Evolutionary conservation across 2,888 invertebrate genomes (phyloP), one percentile per base, ranked within the genome.

Genomic region (Microctonus brassicae): DNA sequence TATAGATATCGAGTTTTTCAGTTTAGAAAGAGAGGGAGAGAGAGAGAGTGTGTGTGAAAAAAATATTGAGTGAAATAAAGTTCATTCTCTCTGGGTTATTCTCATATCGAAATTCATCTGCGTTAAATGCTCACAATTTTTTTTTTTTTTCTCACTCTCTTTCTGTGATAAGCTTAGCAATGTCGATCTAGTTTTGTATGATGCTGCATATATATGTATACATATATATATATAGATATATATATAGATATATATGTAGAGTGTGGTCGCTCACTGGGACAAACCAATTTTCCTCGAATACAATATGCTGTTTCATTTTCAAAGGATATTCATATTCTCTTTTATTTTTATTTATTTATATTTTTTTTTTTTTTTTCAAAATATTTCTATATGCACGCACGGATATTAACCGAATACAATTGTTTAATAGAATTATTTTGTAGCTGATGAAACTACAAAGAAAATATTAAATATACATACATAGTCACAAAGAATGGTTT

Each of bases 61-160:
- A 11, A 22, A 36, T 67, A 68, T 60, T 72, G 60, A 55, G 33
- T 63, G 47, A 63, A 63, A 26, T 26, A n/a, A 34, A 66, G 55
- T 53, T 26, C 22, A 20, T n/a, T 55, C 55, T 66, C 17, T 39
- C 36, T 36, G 39, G 39, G 55, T 55, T 36, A 33, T 39, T 53
- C 29, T 36, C 20, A 34, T 57, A 53, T 66, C 34, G 17, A 53
- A 55, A 20, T 22, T 22, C 29, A 42, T 34, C n/a, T 11, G 11
- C 20, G 17, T 33, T 17, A 13, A 34, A 9, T 17, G 13, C 17
- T 11, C 17, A 20, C 17, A 0, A n/a, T n/a, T n/a, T 61, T 61
- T 61, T 36, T 61, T 61, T 36, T 61, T 61, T 36, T 36, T 29
- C n/a, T 39, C n/a, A 11, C 1, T 10, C 10, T 11, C 10, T 36